Evolutionary conservation across 2,888 invertebrate species (phyloP), one percentile per base, ranked within the genome.

Genomic region (Meta bourneti): DNA sequence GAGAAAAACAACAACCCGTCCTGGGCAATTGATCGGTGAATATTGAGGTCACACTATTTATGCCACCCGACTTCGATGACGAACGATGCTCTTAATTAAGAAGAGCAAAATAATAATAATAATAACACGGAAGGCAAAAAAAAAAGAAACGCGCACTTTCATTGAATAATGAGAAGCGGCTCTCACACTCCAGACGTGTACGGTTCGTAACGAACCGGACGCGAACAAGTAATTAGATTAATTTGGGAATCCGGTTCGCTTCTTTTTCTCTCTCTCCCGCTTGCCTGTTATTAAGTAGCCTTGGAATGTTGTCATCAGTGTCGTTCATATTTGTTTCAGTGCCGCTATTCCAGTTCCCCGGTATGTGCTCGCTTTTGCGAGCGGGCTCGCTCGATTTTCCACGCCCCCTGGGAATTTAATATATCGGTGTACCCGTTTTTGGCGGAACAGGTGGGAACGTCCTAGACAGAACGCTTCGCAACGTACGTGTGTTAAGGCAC

Each of bases 181-280:
- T 11, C 51, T 51, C 48, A 34, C n/a, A 34, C 34, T 34, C 74
- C 74, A 78, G 78, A 51, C 49, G 48, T 51, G 77, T 49, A 11
- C 7, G 70, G 69, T 71, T 81, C 74, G 49, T 51, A 71, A 81
- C 82, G 75, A 86, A 91, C 90, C 82, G 90, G 86, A 91, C 86
- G 86, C 86, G 34, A 75, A 34, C 70, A 34, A 91, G 90, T 91
- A 91, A 91, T 91, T 91, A 86, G 90, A 91, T 91, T 91, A 91
- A 91, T 91, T 91, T 91, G 75, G 86, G 81, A 86, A 91, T 81
- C 81, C 90, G 81, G 86, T 86, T 90, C 49, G 19, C 51, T 79
- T 81, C 52, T 81, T 71, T 20, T 82, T 77, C 52, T 19, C 54
- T 20, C n/a, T 16, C 54, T 20, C 9, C 69, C 69, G 19, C 71